phyloP scores from a whole-genome alignment of 2,888 invertebrate genomes.

The Pterobdella sp. region DNA sequence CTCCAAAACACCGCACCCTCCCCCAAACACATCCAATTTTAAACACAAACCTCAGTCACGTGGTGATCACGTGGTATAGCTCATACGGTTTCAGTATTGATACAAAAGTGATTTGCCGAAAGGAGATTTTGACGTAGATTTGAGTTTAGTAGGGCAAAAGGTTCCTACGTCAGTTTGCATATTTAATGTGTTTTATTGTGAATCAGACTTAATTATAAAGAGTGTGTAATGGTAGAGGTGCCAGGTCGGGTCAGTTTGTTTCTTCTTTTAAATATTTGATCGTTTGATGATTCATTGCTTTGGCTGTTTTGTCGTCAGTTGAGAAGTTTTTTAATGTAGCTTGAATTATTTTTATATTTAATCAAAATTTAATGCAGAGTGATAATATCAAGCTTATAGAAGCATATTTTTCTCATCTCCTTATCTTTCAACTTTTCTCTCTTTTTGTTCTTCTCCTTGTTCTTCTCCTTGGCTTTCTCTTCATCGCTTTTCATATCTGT shows the following conservation, averaged over 20 bases:
- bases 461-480: not conserved
- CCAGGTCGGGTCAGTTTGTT: too few relatives aligned
- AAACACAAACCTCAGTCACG: not conserved
- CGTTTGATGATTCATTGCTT: too few relatives aligned
- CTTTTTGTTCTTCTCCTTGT: not conserved
- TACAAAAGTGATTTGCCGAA: not conserved
- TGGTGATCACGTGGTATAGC: not conserved
- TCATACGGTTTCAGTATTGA: constrained; percentile 10
- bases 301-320: too few relatives aligned
- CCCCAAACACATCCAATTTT: not conserved
- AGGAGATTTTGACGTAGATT: not conserved
- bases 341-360: too few relatives aligned
- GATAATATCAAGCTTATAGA: not conserved
- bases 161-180: not conserved
- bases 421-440: too few relatives aligned
- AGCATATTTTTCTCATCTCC: constrained; percentile 9
- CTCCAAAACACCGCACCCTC: not conserved
- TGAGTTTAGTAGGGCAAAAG: not conserved
- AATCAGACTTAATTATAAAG: not conserved
- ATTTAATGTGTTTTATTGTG: not conserved
- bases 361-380: too few relatives aligned
- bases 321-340: too few relatives aligned
- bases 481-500: too few relatives aligned
- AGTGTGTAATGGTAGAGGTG: not conserved
- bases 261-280: too few relatives aligned